A percentile compares a stretch with the other conserved stretches of the same genome.
Conservation (phyloP, 2,888 invertebrate genomes). For the Stegana nigrithorax region DNA sequence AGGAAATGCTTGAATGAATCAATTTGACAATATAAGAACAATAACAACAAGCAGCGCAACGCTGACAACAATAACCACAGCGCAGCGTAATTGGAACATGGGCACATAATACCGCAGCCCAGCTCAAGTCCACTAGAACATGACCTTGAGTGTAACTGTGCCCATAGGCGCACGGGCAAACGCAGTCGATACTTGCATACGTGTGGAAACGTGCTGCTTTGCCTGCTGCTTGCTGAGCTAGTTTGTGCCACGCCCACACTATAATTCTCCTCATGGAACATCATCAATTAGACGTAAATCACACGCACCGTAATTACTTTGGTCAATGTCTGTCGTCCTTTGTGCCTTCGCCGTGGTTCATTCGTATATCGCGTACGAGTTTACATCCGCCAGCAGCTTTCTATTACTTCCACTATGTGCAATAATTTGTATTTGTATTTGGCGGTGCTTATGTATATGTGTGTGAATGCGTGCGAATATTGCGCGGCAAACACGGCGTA, state of each 20-base stretch:
- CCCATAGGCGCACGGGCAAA: constrained; percentile 1
- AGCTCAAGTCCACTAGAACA: background rate
- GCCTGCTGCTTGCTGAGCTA: constrained; percentile 25
- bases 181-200: background rate
- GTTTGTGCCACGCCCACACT: constrained; percentile 20
- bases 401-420: background rate
- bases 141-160: constrained; percentile 44
- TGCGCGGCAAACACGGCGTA: background rate
- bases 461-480: background rate
- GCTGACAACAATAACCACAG: constrained; percentile 21
- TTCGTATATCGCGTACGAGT: too few species aligned
- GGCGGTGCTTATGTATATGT: too few species aligned
- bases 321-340: too few species aligned
- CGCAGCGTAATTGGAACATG: background rate
- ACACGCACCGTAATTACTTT: background rate
- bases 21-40: constrained; percentile 28
- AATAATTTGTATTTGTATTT: too few species aligned
- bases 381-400: background rate
- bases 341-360: too few species aligned
- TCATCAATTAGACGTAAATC: constrained; percentile 15
- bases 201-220: too few species aligned
- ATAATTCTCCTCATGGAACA: constrained; percentile 5
- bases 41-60: background rate
- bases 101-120: background rate
- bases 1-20: constrained; percentile 46